A percentile compares a stretch with the other conserved stretches of the same genome.
Evolutionary conservation across 2,888 invertebrate species (phyloP).

Genomic region (Scrobipalpa costella): DNA sequence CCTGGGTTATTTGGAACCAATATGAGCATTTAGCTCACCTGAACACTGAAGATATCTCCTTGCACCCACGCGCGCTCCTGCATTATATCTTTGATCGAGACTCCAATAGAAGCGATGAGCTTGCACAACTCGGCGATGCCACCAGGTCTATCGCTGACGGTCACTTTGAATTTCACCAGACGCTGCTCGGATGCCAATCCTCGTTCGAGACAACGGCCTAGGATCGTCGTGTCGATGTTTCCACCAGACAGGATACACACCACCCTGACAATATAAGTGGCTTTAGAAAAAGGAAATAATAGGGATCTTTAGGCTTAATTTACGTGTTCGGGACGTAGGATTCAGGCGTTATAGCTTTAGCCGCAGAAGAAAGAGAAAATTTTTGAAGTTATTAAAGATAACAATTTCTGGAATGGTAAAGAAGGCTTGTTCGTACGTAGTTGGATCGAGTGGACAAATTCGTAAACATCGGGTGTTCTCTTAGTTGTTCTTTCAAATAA

Average conservation of each 20-base stretch:
- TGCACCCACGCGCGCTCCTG: constrained; percentile 97
- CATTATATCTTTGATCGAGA: constrained; percentile 96
- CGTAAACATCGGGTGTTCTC: no score
- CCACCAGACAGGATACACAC: constrained; percentile 93
- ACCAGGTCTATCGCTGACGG: constrained; percentile 92
- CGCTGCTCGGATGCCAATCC: constrained; percentile 94
- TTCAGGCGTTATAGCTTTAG: no score
- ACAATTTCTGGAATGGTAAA: no score
- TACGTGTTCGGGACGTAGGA: no score
- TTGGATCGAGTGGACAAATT: no score
- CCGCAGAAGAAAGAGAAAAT: no score
- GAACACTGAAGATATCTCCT: constrained; percentile 89
- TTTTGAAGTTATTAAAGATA: no score
- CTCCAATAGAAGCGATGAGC: constrained; percentile 87
- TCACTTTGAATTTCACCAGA: constrained; percentile 80
- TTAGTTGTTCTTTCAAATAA: no score
- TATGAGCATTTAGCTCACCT: constrained; percentile 45
- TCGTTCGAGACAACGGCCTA: constrained; percentile 93
- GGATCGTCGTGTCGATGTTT: constrained; percentile 95
- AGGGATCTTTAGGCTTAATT: no score
- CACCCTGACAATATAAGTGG: constrained; percentile 85
- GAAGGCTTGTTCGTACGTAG: no score
- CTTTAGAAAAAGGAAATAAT: no score
- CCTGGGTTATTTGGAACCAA: no score
- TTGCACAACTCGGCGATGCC: constrained; percentile 92